A percentile compares a stretch with the other conserved stretches of the same genome.
phyloP scores from a whole-genome alignment of 2,888 invertebrate species.

The Pseudeuparius sepicola region DNA sequence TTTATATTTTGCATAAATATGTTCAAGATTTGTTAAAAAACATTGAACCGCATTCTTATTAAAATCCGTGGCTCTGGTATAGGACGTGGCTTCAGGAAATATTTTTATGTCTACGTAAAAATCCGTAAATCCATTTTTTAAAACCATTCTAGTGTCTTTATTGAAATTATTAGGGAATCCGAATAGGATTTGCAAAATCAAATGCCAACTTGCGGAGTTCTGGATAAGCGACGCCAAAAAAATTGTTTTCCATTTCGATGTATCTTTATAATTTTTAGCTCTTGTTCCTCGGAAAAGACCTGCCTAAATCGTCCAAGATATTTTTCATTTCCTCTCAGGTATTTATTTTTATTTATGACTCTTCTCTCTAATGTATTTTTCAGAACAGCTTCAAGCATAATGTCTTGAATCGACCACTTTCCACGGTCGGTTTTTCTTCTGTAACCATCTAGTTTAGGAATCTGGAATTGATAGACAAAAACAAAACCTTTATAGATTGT shows the following conservation, averaged over 20 bases:
- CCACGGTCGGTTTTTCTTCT: too few species aligned
- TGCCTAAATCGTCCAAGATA: constrained; percentile 7
- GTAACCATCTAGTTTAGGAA: too few species aligned
- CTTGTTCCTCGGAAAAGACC: constrained; percentile 10
- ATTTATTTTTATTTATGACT: constrained; percentile 11
- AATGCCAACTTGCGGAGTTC: constrained; percentile 7
- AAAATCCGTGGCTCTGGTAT: constrained; percentile 17
- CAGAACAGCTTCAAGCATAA: too few species aligned
- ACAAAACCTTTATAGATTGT: too few species aligned
- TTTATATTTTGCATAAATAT: constrained; percentile 7
- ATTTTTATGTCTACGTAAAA: constrained; percentile 4
- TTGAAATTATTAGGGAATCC: not conserved
- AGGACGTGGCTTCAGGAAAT: constrained; percentile 13
- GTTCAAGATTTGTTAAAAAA: constrained; percentile 11
- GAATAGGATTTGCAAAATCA: constrained; percentile 1
- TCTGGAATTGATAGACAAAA: too few species aligned
- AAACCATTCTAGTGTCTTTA: not conserved
- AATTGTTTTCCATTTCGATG: constrained; percentile 9
- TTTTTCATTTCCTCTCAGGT: constrained; percentile 10
- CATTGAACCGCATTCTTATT: constrained; percentile 11
- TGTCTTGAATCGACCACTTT: too few species aligned
- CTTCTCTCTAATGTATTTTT: constrained; percentile 7
- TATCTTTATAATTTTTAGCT: constrained; percentile 10
- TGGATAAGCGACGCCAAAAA: constrained; percentile 7
- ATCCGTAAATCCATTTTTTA: constrained; percentile 6